phyloP scores from a whole-genome alignment of 2,888 invertebrate genomes.

The Tinea pellionella region DNA sequence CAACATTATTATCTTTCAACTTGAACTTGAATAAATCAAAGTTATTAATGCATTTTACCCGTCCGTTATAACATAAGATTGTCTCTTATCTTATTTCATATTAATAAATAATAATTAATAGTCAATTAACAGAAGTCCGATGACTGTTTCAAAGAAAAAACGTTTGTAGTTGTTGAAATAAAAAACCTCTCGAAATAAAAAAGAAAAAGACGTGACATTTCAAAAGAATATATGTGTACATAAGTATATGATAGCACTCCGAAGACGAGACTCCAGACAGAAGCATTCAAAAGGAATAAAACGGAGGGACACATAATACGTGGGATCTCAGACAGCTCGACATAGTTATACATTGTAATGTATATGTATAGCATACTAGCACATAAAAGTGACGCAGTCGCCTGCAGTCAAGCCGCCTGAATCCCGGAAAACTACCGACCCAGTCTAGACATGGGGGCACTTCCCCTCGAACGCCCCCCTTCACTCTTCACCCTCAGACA shows the following conservation, averaged over 20 bases:
- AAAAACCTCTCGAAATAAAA: too few relatives aligned
- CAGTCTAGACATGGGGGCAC: constrained; percentile 70
- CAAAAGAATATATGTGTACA: too few relatives aligned
- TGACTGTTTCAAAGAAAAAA: too few relatives aligned
- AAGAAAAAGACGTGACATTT: too few relatives aligned
- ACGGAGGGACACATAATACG: background rate
- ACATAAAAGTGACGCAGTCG: constrained; percentile 42
- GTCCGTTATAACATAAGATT: background rate
- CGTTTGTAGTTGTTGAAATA: too few relatives aligned
- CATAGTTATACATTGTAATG: background rate
- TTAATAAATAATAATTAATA: too few relatives aligned
- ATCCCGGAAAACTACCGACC: constrained; percentile 71
- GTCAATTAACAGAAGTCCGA: too few relatives aligned
- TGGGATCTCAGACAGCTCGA: constrained; percentile 9
- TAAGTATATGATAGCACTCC: background rate
- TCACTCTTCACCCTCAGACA: constrained; percentile 23
- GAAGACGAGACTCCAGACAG: background rate
- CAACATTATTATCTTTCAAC: background rate
- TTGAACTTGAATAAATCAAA: constrained; percentile 8
- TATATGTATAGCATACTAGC: constrained; percentile 16
- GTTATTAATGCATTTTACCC: background rate
- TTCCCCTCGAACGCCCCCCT: constrained; percentile 41
- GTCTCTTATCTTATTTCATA: too few relatives aligned
- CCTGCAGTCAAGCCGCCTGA: constrained; percentile 62
- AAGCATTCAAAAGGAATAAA: constrained; percentile 10